Evolutionary conservation across 2,797 vertebrate species (phyloP), one percentile per base, ranked within the genome.

Genomic region (Pempheris klunzingeri): DNA sequence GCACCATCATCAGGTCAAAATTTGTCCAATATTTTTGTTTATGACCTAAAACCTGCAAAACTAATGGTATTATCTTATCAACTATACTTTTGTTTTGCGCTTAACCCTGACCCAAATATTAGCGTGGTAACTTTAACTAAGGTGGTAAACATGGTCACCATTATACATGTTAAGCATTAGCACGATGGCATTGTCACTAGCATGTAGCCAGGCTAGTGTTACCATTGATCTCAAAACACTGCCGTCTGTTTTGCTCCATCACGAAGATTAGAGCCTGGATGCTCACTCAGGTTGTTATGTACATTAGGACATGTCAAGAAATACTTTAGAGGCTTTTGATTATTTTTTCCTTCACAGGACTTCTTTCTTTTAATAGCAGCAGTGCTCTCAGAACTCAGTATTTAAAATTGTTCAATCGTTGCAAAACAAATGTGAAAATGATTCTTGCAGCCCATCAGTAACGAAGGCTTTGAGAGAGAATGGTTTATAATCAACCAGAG

Each of bases 401-500:
- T 50, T 34, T 32, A 15, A 28, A 46, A 24, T 26, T 32, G 7
- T 20, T 26, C 9, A 12, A 12, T 53, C 39, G 20, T 9, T 43
- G 26, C 4, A 30, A 41, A 38, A 9, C 36, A 30, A 18, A 1
- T 11, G 9, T n/a, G n/a, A 15, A 57, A 62, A 62, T 24, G 4
- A 52, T 46, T 59, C 41, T 9, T 0, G n/a, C 32, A 53, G 20
- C 36, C 17, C 13, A 20, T 58, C 22, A 12, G 5, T 17, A 64
- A 26, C 47, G 43, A 71, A 55, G 55, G 43, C 63, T 18, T 22
- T 22, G 28, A 68, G 46, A 50, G 17, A 54, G 32, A 54, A 58
- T 36, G 39, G 38, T 69, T 41, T 53, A 34, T 59, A 68, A 74
- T 81, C 60, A 73, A 39, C 44, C 38, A 70, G 38, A 62, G 50